Percentiles rank a stretch among this genome's conserved stretches.
Conservation (phyloP, 2,888 invertebrate species). For the Anoplius nigerrimus region DNA sequence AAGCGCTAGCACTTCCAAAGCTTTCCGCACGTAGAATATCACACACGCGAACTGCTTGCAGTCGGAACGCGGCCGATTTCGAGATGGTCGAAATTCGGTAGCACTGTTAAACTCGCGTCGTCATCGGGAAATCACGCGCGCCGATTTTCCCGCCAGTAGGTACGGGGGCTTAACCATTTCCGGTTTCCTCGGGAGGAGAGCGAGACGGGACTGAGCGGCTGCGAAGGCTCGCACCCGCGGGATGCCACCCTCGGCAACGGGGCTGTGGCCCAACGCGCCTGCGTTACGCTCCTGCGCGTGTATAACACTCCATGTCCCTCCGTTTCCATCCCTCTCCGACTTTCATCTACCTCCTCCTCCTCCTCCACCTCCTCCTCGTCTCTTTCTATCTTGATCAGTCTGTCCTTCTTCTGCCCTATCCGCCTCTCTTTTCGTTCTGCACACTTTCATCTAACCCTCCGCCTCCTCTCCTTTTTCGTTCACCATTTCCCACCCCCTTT, state of each 20-base stretch:
- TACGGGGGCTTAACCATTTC: constrained; percentile 34
- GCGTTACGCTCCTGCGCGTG: constrained; percentile 68
- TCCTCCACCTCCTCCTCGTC: constrained; percentile 12
- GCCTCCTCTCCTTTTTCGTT: not conserved
- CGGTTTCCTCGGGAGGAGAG: constrained; percentile 55
- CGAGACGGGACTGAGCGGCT: constrained; percentile 67
- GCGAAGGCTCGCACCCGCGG: constrained; percentile 61
- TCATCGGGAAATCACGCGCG: constrained; percentile 3
- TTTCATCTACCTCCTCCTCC: constrained; percentile 18
- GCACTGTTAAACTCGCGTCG: constrained; percentile 1
- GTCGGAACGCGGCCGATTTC: too few relatives aligned
- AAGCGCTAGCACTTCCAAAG: not conserved
- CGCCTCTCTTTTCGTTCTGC: constrained; percentile 20
- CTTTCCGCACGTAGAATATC: constrained; percentile 5
- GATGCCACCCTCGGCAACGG: constrained; percentile 64
- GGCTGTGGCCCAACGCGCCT: constrained; percentile 62
- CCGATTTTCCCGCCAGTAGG: constrained; percentile 55
- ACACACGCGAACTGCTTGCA: not conserved
- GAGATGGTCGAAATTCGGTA: too few relatives aligned
- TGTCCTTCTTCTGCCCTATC: constrained; percentile 15
- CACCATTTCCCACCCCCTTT: not conserved
- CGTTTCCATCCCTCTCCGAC: too few relatives aligned
- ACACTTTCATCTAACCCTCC: not conserved
- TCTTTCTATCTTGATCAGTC: too few relatives aligned
- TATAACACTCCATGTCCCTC: constrained; percentile 36